Evolutionary conservation across 2,113 vertebrate species (phyloP).

Genomic region (Nestor notabilis): DNA sequence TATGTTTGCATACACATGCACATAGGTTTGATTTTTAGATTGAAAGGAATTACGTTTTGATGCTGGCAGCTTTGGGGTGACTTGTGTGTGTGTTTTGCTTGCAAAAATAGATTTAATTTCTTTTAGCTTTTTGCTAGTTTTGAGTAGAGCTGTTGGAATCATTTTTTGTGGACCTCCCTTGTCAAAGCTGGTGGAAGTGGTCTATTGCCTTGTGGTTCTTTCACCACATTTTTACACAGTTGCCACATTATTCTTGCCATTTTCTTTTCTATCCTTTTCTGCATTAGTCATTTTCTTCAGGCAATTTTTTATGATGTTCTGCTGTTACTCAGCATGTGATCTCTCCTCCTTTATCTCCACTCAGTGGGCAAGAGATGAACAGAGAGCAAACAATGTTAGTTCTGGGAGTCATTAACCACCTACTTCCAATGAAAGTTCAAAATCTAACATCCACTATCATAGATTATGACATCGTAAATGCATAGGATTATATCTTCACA

Average conservation of each 20-base stretch:
- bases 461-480: not conserved
- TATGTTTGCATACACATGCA: not conserved
- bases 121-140: not conserved
- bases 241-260: not conserved
- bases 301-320: not conserved
- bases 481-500: not conserved
- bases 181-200: not conserved
- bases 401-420: not conserved
- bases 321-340: not conserved
- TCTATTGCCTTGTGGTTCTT: not conserved
- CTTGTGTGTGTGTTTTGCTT: not conserved
- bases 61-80: not conserved
- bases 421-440: not conserved
- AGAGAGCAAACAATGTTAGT: not conserved
- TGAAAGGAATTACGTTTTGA: not conserved
- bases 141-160: not conserved
- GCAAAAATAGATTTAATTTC: not conserved
- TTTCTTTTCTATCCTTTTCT: not conserved
- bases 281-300: not conserved
- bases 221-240: not conserved
- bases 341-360: not conserved
- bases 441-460: not conserved
- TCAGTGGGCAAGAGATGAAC: not conserved
- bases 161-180: not conserved
- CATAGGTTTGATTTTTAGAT: not conserved